Base-by-base conservation (phyloP, 2,113 vertebrate species). In the Pleuronectes platessa region DNA sequence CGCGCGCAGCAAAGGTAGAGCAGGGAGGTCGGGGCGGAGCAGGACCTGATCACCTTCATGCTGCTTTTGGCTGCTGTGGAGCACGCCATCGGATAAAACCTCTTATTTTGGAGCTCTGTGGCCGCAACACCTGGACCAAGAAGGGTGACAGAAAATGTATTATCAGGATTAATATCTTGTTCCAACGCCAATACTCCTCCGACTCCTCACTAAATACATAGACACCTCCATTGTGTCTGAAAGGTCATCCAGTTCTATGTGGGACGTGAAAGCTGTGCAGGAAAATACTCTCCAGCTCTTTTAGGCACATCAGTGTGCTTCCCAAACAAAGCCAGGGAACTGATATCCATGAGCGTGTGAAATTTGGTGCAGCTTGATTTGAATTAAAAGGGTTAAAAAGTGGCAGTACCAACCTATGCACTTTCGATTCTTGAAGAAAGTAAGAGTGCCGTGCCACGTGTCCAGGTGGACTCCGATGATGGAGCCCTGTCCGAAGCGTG, bases 41-140 rank as follows among this genome's bases (percentile, higher is more conserved):
- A 97, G 0, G 96, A 98, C 0, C 97, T 91, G 92, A 99, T 99
- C 77, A 99, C 96, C 90, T 99, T 99, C 98, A 99, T 99, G 94
- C 97, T 99, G 94, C 98, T 99, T 76, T 97, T 98, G 4, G 98
- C 98, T 0, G 98, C 98, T 0, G 98, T 99, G 2, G 97, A 99
- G 86, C 98, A 99, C n/a, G 97, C 98, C 97, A 99, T 99, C 0
- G 98, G 98, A 80, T 96, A 99, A 68, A 99, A 95, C 78, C 91
- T 94, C 93, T 96, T 97, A 88, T 98, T 98, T 71, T 96, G 96
- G 71, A 99, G 94, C 85, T 96, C 94, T 0, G 96, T 97, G 76
- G 97, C 95, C 1, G 97, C 97, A 58, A 99, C 95, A 4, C 98
- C 98, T 99, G 72, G 0, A 69, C 15, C 0, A 7, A 61, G 24